Evolutionary conservation across 2,113 vertebrate genomes (phyloP).

Genomic region (Nothobranchius furzeri): DNA sequence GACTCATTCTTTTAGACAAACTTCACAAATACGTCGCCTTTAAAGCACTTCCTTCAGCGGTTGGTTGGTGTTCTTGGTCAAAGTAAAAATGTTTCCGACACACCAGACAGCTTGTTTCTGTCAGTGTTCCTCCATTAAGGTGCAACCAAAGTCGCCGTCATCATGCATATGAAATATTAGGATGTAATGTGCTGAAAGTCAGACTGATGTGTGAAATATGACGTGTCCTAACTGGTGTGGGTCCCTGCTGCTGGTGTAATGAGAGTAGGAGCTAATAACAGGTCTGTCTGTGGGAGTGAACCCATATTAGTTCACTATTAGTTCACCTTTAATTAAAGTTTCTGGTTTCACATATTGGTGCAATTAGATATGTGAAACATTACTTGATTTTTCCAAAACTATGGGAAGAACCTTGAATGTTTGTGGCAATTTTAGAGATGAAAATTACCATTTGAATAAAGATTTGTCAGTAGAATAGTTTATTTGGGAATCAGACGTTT

Average conservation of each 20-base stretch:
- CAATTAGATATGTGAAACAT: background rate
- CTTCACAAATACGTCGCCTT: no score
- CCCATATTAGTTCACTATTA: conserved; percentile 8
- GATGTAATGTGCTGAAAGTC: background rate
- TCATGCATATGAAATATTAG: background rate
- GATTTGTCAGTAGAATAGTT: no score
- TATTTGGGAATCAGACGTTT: background rate
- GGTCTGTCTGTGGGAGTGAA: background rate
- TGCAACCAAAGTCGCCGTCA: background rate
- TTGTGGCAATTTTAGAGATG: no score
- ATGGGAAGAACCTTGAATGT: background rate
- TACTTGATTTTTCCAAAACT: background rate
- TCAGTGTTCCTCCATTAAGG: background rate
- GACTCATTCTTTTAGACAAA: no score
- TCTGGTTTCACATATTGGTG: background rate
- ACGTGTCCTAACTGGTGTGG: background rate
- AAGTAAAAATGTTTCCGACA: no score
- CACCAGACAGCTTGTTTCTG: conserved; percentile 1
- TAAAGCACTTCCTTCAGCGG: no score
- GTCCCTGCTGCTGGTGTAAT: background rate
- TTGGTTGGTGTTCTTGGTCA: no score
- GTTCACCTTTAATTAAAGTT: background rate
- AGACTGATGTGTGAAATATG: no score
- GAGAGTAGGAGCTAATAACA: background rate
- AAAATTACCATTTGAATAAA: no score